Evolutionary conservation across 2,797 vertebrate species (phyloP).

Genomic region (Ataeniobius toweri): DNA sequence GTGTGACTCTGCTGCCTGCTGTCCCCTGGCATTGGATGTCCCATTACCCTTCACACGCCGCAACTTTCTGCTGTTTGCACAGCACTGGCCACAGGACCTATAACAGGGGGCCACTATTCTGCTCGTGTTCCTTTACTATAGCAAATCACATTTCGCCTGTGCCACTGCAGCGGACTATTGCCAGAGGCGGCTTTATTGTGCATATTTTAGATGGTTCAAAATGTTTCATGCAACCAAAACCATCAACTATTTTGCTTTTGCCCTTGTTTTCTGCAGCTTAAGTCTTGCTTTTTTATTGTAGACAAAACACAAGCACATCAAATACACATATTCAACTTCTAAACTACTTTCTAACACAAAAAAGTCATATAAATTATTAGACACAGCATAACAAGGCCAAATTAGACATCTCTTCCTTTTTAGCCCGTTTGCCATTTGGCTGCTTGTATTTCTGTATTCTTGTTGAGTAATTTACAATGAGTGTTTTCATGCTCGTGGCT

Average conservation of each 20-base stretch:
- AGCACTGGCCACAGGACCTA: constrained; percentile 82
- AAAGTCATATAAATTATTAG: not conserved
- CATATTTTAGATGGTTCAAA: constrained; percentile 39
- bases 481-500: constrained; percentile 30
- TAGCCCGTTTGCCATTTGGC: not conserved
- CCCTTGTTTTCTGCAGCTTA: constrained; percentile 5
- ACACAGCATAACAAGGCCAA: not conserved
- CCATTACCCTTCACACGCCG: constrained; percentile 88
- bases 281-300: constrained; percentile 2
- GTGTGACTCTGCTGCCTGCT: constrained; percentile 83
- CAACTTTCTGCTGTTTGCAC: constrained; percentile 88
- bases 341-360: not conserved
- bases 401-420: constrained; percentile 12
- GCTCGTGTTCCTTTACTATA: constrained; percentile 66
- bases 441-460: constrained; percentile 28
- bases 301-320: not conserved
- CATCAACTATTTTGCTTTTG: constrained; percentile 15
- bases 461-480: constrained; percentile 43
- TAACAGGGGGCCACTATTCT: constrained; percentile 70
- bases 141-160: constrained; percentile 45
- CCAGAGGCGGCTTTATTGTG: constrained; percentile 41
- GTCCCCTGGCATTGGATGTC: constrained; percentile 87
- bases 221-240: constrained; percentile 32
- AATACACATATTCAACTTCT: not conserved
- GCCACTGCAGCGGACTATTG: constrained; percentile 29